phyloP scores from a whole-genome alignment of 2,888 invertebrate species.

The Phyllotreta striolata region DNA sequence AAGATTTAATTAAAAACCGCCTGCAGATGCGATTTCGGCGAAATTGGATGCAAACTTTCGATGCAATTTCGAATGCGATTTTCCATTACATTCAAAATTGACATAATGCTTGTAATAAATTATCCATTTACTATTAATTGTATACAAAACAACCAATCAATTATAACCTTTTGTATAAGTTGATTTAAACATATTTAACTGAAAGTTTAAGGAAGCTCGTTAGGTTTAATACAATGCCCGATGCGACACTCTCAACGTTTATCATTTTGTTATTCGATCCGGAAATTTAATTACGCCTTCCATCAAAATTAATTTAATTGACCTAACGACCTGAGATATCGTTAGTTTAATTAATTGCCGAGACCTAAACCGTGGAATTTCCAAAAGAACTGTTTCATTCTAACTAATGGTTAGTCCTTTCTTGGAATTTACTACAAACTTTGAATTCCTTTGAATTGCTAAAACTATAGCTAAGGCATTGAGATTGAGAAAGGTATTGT shows the following conservation, averaged over 20 bases:
- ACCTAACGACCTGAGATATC: conserved; percentile 15
- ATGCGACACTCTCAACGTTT: background rate
- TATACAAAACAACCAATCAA: too few relatives aligned
- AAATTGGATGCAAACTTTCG: background rate
- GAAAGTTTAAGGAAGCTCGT: too few relatives aligned
- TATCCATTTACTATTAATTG: too few relatives aligned
- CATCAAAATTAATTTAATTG: conserved; percentile 15
- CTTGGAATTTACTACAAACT: conserved; percentile 7
- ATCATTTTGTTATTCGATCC: conserved; percentile 3
- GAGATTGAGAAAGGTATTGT: too few relatives aligned
- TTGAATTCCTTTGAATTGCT: background rate
- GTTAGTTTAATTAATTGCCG: conserved; percentile 15
- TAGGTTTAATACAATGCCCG: background rate
- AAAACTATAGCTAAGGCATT: too few relatives aligned
- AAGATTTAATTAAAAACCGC: conserved; percentile 10
- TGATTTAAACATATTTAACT: too few relatives aligned
- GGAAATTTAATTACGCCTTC: conserved; percentile 13
- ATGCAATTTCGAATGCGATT: too few relatives aligned
- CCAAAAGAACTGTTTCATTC: conserved; percentile 15
- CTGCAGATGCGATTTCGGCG: conserved; percentile 14
- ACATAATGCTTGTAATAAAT: too few relatives aligned
- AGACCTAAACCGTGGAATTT: conserved; percentile 9
- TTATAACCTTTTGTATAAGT: too few relatives aligned
- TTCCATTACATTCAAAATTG: too few relatives aligned
- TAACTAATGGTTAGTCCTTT: background rate